These are phyloP conservation scores for Dryobota labecula DNA, from an alignment of 2,888 invertebrate genomes.

Conservation along the genomic window DNA sequence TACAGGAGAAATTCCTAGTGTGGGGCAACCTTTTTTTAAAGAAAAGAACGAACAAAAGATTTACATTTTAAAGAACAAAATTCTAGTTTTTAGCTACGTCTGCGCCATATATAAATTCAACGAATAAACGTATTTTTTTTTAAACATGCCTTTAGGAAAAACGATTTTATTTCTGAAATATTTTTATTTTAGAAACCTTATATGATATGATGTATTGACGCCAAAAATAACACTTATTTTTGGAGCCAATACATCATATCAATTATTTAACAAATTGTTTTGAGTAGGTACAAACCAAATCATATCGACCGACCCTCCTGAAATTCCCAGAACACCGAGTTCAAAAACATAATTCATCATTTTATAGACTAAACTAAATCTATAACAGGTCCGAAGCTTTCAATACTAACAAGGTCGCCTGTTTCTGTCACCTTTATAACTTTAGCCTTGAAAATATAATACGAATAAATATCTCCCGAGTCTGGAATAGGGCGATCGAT, in stretches of 20 bases:
- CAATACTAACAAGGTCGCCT: conserved; percentile 35
- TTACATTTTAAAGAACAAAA: background rate
- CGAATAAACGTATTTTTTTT: background rate
- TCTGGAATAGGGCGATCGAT: conserved; percentile 55
- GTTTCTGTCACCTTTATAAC: conserved; percentile 36
- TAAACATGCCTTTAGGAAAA: too few species aligned
- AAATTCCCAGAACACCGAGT: conserved; percentile 5
- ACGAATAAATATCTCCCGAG: conserved; percentile 43
- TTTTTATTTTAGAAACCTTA: background rate
- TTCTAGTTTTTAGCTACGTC: background rate
- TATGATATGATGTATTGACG: too few species aligned
- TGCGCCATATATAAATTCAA: background rate
- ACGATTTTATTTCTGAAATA: background rate
- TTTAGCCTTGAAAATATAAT: conserved; percentile 60
- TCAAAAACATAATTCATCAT: conserved; percentile 21
- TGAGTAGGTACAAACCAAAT: background rate
- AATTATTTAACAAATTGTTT: background rate
- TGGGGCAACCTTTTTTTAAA: too few species aligned
- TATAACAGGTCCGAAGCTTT: conserved; percentile 14
- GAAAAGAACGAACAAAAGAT: too few species aligned
- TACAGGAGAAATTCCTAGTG: too few species aligned
- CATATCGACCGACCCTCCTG: background rate
- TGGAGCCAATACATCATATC: background rate
- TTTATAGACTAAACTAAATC: conserved; percentile 30
- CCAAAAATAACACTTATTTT: background rate